Percentiles rank a stretch among this genome's conserved stretches.
phyloP scores from a whole-genome alignment of 2,797 vertebrate genomes.

The Anguilla anguilla region DNA sequence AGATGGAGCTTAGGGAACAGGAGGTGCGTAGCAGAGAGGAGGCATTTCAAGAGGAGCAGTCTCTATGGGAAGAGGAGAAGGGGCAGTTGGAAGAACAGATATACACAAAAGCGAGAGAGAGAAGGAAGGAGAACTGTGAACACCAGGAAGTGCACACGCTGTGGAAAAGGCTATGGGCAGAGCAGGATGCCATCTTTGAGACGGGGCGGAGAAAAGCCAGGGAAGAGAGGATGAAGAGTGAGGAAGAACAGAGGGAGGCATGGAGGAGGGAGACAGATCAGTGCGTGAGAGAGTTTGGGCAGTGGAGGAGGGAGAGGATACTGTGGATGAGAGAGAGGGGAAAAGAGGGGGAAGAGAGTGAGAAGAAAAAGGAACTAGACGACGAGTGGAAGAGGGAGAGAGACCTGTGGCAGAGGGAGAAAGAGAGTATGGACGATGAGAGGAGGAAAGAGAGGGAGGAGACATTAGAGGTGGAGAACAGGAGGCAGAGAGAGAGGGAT shows the following conservation, averaged over 20 bases:
- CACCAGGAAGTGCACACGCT: not conserved
- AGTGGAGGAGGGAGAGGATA: not conserved
- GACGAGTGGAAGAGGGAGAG: not conserved
- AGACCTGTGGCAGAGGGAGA: not conserved
- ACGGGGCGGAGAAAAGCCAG: not conserved
- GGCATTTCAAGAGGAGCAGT: not conserved
- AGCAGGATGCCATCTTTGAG: not conserved
- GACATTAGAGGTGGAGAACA: not conserved
- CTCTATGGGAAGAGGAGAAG: not conserved
- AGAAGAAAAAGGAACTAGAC: not conserved
- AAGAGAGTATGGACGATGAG: not conserved
- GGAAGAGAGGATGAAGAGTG: not conserved
- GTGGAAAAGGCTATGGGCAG: not conserved
- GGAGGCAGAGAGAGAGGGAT: not conserved
- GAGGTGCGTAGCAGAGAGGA: not conserved
- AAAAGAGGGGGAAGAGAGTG: not conserved
- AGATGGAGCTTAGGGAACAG: not conserved
- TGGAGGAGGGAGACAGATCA: conserved; percentile 6
- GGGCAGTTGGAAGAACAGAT: not conserved
- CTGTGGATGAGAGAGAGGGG: not conserved
- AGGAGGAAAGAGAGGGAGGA: not conserved
- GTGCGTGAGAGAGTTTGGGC: not conserved
- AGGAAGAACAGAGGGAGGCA: not conserved
- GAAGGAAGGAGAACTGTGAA: not conserved
- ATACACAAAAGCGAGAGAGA: not conserved